These are phyloP conservation scores for Plestiodon gilberti DNA, from an alignment of 2,113 vertebrate genomes.

Conservation along the genomic window DNA sequence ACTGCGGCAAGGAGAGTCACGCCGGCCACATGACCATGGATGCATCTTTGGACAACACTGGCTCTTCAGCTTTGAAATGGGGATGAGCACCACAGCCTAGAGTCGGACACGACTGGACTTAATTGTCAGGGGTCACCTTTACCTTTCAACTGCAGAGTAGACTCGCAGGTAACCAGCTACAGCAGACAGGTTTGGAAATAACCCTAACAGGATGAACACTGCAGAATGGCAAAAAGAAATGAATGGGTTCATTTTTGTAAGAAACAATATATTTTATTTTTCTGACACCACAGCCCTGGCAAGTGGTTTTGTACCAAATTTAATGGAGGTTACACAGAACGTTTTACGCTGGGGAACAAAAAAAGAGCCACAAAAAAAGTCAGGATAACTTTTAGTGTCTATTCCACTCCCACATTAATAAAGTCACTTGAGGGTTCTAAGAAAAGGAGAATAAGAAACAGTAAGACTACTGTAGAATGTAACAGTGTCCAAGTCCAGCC, in stretches of 20 bases:
- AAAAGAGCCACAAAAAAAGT: conserved; percentile 84
- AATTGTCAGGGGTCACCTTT: too few species aligned
- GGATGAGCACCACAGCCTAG: too few species aligned
- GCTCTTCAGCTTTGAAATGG: too few species aligned
- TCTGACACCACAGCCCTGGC: conserved; percentile 98
- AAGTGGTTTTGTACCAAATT: conserved; percentile 99
- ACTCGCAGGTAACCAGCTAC: background rate
- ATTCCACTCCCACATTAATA: conserved; percentile 83
- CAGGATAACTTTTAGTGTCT: conserved; percentile 84
- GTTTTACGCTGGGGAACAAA: conserved; percentile 92
- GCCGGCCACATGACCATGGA: too few species aligned
- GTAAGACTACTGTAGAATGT: conserved; percentile 74
- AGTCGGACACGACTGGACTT: too few species aligned
- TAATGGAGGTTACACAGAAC: conserved; percentile 99
- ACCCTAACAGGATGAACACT: conserved; percentile 4
- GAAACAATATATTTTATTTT: conserved; percentile 99
- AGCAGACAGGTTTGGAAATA: background rate
- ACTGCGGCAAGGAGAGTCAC: too few species aligned
- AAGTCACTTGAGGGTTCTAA: conserved; percentile 78
- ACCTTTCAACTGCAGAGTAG: background rate
- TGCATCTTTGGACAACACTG: too few species aligned
- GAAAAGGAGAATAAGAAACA: conserved; percentile 80
- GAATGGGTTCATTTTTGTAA: conserved; percentile 83
- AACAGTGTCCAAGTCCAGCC: conserved; percentile 74
- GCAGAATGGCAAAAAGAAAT: conserved; percentile 42